phyloP scores from a whole-genome alignment of 2,888 invertebrate genomes.

The Drosophila koepferae region DNA sequence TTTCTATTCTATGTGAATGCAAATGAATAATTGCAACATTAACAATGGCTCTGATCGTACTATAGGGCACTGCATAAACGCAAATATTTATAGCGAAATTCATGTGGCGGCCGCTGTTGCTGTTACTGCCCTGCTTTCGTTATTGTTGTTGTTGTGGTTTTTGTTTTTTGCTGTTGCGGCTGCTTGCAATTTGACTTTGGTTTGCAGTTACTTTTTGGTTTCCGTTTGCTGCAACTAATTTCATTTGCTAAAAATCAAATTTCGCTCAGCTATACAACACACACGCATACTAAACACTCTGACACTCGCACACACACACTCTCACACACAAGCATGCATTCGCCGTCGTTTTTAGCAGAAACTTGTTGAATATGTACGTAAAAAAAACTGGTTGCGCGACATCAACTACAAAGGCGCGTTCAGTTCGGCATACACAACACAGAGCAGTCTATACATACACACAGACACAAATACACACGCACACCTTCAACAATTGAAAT shows the following conservation, averaged over 20 bases:
- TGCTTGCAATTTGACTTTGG: conserved; percentile 59
- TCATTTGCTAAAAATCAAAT: conserved; percentile 64
- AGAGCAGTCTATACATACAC: conserved; percentile 2
- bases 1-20: conserved; percentile 7
- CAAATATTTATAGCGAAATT: conserved; percentile 41
- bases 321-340: conserved; percentile 35
- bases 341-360: conserved; percentile 62
- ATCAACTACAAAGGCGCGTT: conserved; percentile 56
- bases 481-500: conserved; percentile 31
- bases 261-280: conserved; percentile 52
- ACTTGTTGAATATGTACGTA: conserved; percentile 65
- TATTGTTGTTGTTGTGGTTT: conserved; percentile 27
- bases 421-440: conserved; percentile 47
- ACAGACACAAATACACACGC: conserved; percentile 11
- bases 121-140: conserved; percentile 41
- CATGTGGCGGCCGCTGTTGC: conserved; percentile 28
- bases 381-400: conserved; percentile 65
- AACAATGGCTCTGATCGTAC: conserved; percentile 9
- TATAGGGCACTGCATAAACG: conserved; percentile 32
- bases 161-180: conserved; percentile 27
- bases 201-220: conserved; percentile 60
- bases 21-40: not conserved
- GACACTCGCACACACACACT: conserved; percentile 16
- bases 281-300: conserved; percentile 24
- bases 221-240: conserved; percentile 62